Evolutionary conservation across 2,888 invertebrate genomes (phyloP), one percentile per base, ranked within the genome.

Genomic region (Elegia similella): DNA sequence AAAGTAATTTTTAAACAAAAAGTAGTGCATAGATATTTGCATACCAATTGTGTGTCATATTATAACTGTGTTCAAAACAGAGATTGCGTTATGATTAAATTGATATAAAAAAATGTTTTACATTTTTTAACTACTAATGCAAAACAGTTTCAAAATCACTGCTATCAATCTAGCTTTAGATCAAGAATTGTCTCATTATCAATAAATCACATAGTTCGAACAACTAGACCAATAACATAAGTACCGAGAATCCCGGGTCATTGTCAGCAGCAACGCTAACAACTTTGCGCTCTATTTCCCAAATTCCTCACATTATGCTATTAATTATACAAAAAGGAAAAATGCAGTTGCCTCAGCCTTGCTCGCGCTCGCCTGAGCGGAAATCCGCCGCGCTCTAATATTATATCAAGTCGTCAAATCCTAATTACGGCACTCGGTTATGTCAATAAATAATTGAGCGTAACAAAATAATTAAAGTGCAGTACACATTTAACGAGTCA

Each of bases 241-340:
- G 38, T 32, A 5, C 23, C 38, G 12, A 34, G 30, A 66, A 70
- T 66, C 69, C 65, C 68, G 67, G 80, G 80, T 82, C 79, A 83
- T 68, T 82, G 78, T 75, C 82, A 78, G 58, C 56, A 52, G 10
- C 29, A 23, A 53, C 17, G 42, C n/a, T 65, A 65, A 59, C 62
- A 65, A 70, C 60, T 71, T 72, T 66, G 59, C 76, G 75, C 71
- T 80, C 80, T 72, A 73, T 78, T 78, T 73, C 66, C 61, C 65
- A 68, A 72, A 69, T 63, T 61, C 67, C 68, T 56, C n/a, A 48
- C 48, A 50, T 56, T 42, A 42, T 55, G 53, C 57, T 53, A 42
- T 7, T 42, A 59, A 52, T 46, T 54, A 55, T 43, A 57, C 57
- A 59, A 59, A 62, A 43, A n/a, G 23, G 55, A 57, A 47, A 53